A percentile compares a stretch with the other conserved stretches of the same genome.
phyloP scores from a whole-genome alignment of 2,888 invertebrate species.

The Penaeus monodon region DNA sequence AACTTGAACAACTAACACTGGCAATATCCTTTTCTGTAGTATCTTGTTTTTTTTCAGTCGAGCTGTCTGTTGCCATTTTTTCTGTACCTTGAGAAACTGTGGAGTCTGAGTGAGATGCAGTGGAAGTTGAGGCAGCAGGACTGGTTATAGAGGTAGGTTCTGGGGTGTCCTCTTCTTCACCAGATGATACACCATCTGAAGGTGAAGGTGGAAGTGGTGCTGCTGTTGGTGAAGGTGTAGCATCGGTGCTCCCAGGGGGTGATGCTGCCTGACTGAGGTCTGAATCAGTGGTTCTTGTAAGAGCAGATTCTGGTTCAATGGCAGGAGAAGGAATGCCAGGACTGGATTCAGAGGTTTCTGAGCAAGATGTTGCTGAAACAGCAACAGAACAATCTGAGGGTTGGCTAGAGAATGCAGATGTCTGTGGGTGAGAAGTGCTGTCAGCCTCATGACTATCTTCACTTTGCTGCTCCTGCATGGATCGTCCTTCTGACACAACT shows the following conservation, averaged over 20 bases:
- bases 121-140: conserved; percentile 24
- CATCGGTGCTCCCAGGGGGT: neutral
- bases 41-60: neutral
- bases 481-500: conserved; percentile 5
- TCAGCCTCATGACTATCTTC: conserved; percentile 49
- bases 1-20: conserved; percentile 47
- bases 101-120: conserved; percentile 24
- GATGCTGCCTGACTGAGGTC: conserved; percentile 4
- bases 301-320: too few relatives aligned
- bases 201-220: conserved; percentile 10
- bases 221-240: neutral
- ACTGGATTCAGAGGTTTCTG: neutral
- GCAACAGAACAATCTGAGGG: neutral
- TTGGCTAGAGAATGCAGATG: neutral
- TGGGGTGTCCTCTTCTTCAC: neutral
- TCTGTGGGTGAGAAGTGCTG: conserved; percentile 48
- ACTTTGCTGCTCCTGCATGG: conserved; percentile 20
- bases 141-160: neutral
- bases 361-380: neutral
- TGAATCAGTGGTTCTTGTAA: neutral
- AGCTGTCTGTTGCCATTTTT: neutral
- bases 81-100: conserved; percentile 12
- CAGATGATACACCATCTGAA: conserved; percentile 4
- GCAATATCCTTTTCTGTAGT: conserved; percentile 28
- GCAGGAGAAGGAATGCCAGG: too few relatives aligned